Evolutionary conservation across 2,888 invertebrate genomes (phyloP), one percentile per base, ranked within the genome.

Genomic region (Ceriagrion tenellum): DNA sequence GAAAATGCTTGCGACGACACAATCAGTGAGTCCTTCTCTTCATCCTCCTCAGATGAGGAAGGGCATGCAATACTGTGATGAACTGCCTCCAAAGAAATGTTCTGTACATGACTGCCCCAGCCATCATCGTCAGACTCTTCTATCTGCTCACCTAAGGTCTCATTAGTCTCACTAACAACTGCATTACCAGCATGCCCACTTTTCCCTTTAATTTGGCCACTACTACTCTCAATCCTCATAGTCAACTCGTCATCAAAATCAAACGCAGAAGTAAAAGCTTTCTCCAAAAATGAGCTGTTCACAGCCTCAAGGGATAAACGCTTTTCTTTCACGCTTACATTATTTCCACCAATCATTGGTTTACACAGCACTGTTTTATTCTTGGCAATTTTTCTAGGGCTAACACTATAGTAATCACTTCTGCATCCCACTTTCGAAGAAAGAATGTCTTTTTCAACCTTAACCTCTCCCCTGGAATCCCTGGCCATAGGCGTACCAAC

Each of bases 11-110:
- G 93, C 8, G 93, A 93, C 23, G 93, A 47, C 47, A 69, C 13
- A n/a, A 93, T 93, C 93, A 93, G 13, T 13, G 81, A 47, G 18
- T 47, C 69, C 6, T 74, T 47, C 26, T 93, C 93, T 18, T 93
- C 93, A n/a, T 47, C 55, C 40, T 55, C 55, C 26, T 93, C 93
- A 3, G 93, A 69, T 13, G 81, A 81, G 26, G 69, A 69, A 69
- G 23, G 91, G 47, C 55, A 93, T 0, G 35, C 40, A 18, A 93
- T 47, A 47, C 56, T 93, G 47, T 93, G 93, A 26, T 93, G 93
- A 69, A 93, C 69, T 47, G 93, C 93, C 47, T 93, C 93, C 26
- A 93, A 4, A 26, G 93, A 93, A 69, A 40, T 69, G 26, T 93
- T 93, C 20, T 93, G 69, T 23, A 40, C 13, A n/a, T 93, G 69